These are phyloP conservation scores for Euura saliciscinereae DNA, from an alignment of 1,140 invertebrate genomes.

Conservation along the genomic window DNA sequence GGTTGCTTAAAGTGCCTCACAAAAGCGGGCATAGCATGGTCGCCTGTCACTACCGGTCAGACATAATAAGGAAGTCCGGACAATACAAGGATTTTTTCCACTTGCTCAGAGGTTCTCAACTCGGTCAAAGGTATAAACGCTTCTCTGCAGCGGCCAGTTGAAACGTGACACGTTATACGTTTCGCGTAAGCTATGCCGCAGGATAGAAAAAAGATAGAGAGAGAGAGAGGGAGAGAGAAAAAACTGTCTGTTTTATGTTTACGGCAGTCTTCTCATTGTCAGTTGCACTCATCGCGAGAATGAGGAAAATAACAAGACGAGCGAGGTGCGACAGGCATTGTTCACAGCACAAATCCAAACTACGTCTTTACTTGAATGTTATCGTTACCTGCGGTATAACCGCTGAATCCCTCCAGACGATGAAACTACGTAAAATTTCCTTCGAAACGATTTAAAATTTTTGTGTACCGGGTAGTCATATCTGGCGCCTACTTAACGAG, in stretches of 20 bases:
- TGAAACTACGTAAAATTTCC: too few relatives aligned
- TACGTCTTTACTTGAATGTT: too few relatives aligned
- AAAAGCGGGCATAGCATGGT: constrained; percentile 8
- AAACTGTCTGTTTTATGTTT: neutral
- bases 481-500: neutral
- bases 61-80: constrained; percentile 14
- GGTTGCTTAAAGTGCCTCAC: constrained; percentile 12
- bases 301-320: neutral
- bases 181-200: too few relatives aligned
- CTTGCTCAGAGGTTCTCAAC: constrained; percentile 7
- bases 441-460: too few relatives aligned
- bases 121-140: neutral
- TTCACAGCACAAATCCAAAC: neutral
- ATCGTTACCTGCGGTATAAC: too few relatives aligned
- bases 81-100: constrained; percentile 14
- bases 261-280: neutral
- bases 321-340: neutral
- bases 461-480: neutral
- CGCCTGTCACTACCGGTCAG: constrained; percentile 14
- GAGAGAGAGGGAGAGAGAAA: neutral
- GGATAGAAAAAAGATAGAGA: neutral
- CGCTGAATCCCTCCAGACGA: too few relatives aligned
- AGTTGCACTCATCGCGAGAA: neutral
- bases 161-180: too few relatives aligned
- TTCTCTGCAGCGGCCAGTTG: too few relatives aligned